phyloP scores from a whole-genome alignment of 2,888 invertebrate genomes.

The Drosophila cognata region DNA sequence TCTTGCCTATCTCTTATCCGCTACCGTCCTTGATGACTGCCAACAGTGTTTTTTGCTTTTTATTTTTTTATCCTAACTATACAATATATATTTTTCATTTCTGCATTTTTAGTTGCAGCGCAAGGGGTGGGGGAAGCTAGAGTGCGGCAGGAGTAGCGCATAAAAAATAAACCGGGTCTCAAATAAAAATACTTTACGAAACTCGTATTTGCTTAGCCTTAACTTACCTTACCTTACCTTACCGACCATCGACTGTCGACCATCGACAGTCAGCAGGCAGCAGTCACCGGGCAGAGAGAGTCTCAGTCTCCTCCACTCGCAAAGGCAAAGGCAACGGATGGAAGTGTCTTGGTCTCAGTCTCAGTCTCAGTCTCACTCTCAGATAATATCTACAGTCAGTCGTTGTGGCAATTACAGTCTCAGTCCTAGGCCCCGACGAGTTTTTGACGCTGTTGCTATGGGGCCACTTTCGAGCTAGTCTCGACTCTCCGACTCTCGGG shows the following conservation, averaged over 20 bases:
- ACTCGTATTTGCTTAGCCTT: constrained; percentile 77
- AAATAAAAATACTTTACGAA: constrained; percentile 75
- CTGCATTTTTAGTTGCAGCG: constrained; percentile 51
- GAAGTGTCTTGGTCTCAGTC: constrained; percentile 8
- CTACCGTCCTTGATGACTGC: constrained; percentile 37
- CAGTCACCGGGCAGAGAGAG: background rate
- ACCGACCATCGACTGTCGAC: constrained; percentile 22
- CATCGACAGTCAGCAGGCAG: constrained; percentile 25
- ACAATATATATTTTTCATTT: constrained; percentile 54
- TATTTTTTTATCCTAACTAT: constrained; percentile 52
- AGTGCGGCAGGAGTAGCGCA: constrained; percentile 36
- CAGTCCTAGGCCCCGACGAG: constrained; percentile 23
- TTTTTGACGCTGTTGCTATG: constrained; percentile 67
- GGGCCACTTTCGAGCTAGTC: constrained; percentile 40
- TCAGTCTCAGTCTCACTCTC: constrained; percentile 16
- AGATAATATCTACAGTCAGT: constrained; percentile 32
- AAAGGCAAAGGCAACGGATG: constrained; percentile 5
- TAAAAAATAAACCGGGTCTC: constrained; percentile 63
- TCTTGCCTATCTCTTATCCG: constrained; percentile 29
- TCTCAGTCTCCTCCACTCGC: constrained; percentile 25
- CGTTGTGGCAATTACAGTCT: constrained; percentile 18
- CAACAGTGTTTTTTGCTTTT: constrained; percentile 7
- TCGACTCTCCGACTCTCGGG: constrained; percentile 27
- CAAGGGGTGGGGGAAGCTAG: constrained; percentile 19
- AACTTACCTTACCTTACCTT: constrained; percentile 38